Evolutionary conservation across 2,797 vertebrate species (phyloP), one percentile per base, ranked within the genome.

Genomic region (Diplodus puntazzo): DNA sequence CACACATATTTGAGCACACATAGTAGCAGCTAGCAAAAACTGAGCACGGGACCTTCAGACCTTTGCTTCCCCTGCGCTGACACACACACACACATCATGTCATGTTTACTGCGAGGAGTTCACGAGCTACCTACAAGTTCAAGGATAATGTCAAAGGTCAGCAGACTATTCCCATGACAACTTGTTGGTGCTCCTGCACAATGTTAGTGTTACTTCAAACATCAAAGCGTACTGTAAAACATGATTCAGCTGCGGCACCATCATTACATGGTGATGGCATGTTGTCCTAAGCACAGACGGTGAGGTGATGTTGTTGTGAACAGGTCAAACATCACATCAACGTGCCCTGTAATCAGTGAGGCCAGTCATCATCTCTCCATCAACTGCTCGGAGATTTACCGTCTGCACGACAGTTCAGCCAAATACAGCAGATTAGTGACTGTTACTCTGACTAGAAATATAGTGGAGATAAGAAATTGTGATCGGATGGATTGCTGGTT

Each of bases 301-400:
- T 72, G 74, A 83, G 61, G 58, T 68, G 50, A 80, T 70, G 75
- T 50, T 64, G 23, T 46, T 65, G 69, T 74, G 58, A 75, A 60
- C 43, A 54, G 52, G 75, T 46, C 66, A 79, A 75, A 75, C 69
- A 78, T 78, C 48, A 34, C 21, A 70, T 70, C 69, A 48, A 18
- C 21, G 25, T 49, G 14, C 70, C 27, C 78, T 69, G 71, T 85
- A 63, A 82, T 82, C 80, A 82, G n/a, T 13, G 60, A 57, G 25
- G 1, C 11, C 63, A 42, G 67, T 67, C 79, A 59, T 70, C 81
- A 58, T 70, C 50, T 18, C 58, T 25, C n/a, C 42, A 53, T 71
- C 70, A 61, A 49, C 57, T 50, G 61, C 8, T 82, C 23, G 17
- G 60, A 71, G 25, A 73, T 70, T 39, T 53, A 70, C 49, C 4